Evolutionary conservation across 2,113 vertebrate genomes (phyloP), one percentile per base, ranked within the genome.

Genomic region (Entomyzon cyanotis): DNA sequence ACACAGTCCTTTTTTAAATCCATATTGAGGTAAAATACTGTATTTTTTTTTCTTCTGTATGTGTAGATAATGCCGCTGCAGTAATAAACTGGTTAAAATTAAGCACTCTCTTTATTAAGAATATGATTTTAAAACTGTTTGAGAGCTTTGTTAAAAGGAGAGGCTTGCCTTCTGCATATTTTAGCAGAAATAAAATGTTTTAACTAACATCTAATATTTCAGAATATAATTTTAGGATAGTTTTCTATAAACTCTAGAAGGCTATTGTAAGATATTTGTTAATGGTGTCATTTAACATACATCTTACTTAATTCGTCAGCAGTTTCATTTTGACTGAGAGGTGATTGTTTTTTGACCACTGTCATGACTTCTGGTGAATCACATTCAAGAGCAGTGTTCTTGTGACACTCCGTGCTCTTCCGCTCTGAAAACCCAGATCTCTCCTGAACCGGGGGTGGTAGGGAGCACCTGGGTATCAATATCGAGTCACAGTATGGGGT

Each of bases 401-500:
- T 55, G 33, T 85, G 70, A 2, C 49, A 33, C 11, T 75, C 27
- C 84, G 30, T 15, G 1, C 14, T 30, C 7, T 30, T 35, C n/a
- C 44, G 59, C n/a, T 44, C n/a, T 44, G 76, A 58, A 75, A 76
- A 15, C 7, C 27, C 67, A 12, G 6, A 39, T 18, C 47, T 84
- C 76, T 31, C 52, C 53, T 47, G 52, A 75, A 2, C 30, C 15
- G 20, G 30, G 16, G 23, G 9, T 73, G 52, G 12, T 7, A 10
- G 58, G 44, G 39, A 82, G 41, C 2, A 1, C 13, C 52, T 55
- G 68, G 31, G 15, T 76, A 4, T 49, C 39, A 11, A 7, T 39
- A 47, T 9, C 18, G 2, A 23, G 4, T 37, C 49, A 5, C 0
- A 33, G 28, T 19, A 3, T 24, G 18, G 25, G 24, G 1, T 58